phyloP scores from a whole-genome alignment of 2,888 invertebrate genomes.

The Atethmia centrago region DNA sequence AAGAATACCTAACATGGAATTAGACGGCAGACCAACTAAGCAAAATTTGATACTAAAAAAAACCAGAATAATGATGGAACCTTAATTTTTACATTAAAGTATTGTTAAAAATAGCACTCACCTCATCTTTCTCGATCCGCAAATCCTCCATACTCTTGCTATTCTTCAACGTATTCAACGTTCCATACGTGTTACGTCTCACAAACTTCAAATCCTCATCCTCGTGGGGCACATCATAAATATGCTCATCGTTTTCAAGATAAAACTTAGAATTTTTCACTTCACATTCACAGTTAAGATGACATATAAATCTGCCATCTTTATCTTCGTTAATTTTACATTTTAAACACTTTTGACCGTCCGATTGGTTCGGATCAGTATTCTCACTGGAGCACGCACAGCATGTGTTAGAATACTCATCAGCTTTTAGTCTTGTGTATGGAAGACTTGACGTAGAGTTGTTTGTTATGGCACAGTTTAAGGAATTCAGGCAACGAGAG shows the following conservation, averaged over 20 bases:
- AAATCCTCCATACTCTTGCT: slow-evolving; percentile 83
- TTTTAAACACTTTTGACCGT: slow-evolving; percentile 72
- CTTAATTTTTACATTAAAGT: neutral
- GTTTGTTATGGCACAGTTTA: slow-evolving; percentile 84
- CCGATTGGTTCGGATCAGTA: slow-evolving; percentile 56
- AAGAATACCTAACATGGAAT: neutral
- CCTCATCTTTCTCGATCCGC: slow-evolving; percentile 67
- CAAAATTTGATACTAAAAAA: neutral
- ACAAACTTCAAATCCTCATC: slow-evolving; percentile 57
- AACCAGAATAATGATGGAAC: neutral
- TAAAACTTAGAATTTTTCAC: slow-evolving; percentile 80
- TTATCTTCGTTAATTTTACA: slow-evolving; percentile 78
- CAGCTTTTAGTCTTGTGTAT: slow-evolving; percentile 78
- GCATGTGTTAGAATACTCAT: slow-evolving; percentile 60
- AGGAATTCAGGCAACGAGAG: slow-evolving; percentile 83
- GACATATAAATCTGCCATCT: slow-evolving; percentile 82
- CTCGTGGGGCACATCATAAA: slow-evolving; percentile 91
- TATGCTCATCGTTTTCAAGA: slow-evolving; percentile 87
- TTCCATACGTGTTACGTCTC: slow-evolving; percentile 75
- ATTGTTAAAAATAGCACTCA: slow-evolving; percentile 65
- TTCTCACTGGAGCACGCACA: slow-evolving; percentile 78
- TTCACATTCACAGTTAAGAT: slow-evolving; percentile 82
- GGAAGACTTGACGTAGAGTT: slow-evolving; percentile 83
- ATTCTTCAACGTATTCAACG: slow-evolving; percentile 74
- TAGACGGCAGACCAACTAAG: neutral